Conservation (phyloP, 1,140 invertebrate species). For the Lordiphosa mommai region DNA sequence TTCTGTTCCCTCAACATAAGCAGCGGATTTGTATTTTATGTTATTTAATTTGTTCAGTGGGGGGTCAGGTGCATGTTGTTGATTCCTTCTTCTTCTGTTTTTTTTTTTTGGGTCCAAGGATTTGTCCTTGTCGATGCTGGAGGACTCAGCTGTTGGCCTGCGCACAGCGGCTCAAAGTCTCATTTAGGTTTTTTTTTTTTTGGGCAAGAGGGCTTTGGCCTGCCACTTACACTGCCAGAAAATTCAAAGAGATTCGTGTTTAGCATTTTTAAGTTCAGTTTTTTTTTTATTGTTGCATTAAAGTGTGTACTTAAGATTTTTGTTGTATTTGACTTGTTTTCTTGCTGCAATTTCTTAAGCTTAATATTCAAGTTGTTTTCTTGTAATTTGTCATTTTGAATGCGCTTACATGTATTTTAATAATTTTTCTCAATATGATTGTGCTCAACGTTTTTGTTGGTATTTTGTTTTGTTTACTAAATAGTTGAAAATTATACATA, state of each 20-base stretch:
- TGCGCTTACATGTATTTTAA: constrained; percentile 28
- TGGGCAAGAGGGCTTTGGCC: not conserved
- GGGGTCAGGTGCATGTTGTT: not conserved
- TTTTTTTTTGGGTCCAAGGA: constrained; percentile 15
- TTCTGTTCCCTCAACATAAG: constrained; percentile 14
- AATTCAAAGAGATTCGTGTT: not conserved
- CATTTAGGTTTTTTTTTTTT: constrained; percentile 36
- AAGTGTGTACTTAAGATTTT: constrained; percentile 34
- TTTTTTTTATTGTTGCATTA: constrained; percentile 34
- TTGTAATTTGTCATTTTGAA: constrained; percentile 42
- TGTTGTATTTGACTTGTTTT: constrained; percentile 16
- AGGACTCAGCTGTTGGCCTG: constrained; percentile 46
- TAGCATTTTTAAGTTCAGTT: constrained; percentile 18
- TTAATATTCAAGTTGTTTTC: constrained; percentile 29
- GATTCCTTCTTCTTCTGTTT: constrained; percentile 10
- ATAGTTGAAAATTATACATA: constrained; percentile 19
- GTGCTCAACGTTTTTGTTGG: constrained; percentile 63
- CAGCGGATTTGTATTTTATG: constrained; percentile 64
- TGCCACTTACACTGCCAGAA: not conserved
- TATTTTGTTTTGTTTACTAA: constrained; percentile 9
- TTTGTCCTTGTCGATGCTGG: constrained; percentile 17
- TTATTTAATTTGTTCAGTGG: constrained; percentile 55
- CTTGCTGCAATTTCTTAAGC: constrained; percentile 38
- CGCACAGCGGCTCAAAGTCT: constrained; percentile 57
- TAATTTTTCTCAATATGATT: constrained; percentile 59